Percentiles rank a stretch among this genome's conserved stretches.
Conservation (phyloP, 2,113 vertebrate genomes). For the Talpa occidentalis region DNA sequence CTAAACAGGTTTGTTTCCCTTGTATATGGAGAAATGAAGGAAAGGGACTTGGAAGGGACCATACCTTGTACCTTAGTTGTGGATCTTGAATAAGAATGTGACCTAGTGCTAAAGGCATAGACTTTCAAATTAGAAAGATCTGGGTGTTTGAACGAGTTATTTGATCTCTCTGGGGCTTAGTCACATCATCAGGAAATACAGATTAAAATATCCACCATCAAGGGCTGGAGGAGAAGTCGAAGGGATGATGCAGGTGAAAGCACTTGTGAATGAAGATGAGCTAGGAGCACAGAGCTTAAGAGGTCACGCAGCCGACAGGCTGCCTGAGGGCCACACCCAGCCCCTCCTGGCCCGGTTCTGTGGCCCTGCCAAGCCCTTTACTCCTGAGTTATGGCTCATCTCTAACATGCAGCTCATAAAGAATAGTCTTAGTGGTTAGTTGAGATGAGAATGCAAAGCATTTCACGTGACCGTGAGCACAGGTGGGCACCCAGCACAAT, state of each 20-base stretch:
- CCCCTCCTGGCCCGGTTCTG: neutral
- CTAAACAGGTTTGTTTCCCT: neutral
- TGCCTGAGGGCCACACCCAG: neutral
- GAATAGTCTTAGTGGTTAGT: no score
- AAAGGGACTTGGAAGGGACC: neutral
- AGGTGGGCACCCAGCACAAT: neutral
- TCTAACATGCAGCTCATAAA: neutral
- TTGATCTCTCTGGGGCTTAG: neutral
- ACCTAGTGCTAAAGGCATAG: neutral
- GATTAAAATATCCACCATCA: neutral
- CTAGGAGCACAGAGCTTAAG: neutral
- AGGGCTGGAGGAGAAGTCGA: neutral
- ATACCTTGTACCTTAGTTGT: neutral
- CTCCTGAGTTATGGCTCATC: neutral
- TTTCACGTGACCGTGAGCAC: neutral
- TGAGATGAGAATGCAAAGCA: no score
- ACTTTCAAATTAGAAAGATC: neutral
- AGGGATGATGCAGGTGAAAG: neutral
- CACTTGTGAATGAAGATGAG: neutral
- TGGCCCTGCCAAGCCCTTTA: neutral
- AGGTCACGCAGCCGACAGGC: neutral
- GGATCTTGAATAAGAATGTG: neutral
- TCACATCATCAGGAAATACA: neutral
- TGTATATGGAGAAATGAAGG: constrained; percentile 14
- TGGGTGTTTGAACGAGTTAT: neutral